Conservation (phyloP, 2,797 vertebrate species). For the Sphaeramia orbicularis region DNA sequence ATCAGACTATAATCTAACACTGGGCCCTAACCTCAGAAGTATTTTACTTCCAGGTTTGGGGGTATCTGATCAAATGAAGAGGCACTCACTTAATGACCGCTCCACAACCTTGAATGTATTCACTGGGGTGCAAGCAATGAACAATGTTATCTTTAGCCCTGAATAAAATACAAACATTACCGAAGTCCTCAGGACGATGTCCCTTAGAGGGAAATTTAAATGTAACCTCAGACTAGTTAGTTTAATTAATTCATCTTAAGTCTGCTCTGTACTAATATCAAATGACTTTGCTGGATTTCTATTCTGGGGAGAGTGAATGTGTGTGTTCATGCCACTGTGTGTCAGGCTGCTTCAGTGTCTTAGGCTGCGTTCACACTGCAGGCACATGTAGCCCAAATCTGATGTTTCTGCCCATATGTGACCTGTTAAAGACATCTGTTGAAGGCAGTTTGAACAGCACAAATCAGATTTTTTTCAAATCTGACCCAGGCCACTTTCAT, state of each 20-base stretch:
- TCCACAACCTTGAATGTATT: constrained; percentile 43
- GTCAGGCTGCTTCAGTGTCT: no score
- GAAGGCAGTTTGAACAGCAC: no score
- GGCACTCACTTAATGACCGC: constrained; percentile 29
- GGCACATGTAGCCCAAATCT: no score
- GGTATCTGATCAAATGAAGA: constrained; percentile 35
- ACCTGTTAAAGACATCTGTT: no score
- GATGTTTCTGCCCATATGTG: not conserved
- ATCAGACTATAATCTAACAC: not conserved
- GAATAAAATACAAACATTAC: constrained; percentile 46
- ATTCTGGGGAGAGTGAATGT: constrained; percentile 2
- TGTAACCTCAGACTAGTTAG: constrained; percentile 45
- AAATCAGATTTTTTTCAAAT: no score
- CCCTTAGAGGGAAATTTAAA: constrained; percentile 42
- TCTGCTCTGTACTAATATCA: constrained; percentile 50
- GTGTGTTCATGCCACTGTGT: constrained; percentile 2
- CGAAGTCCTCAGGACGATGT: constrained; percentile 29
- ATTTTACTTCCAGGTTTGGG: not conserved
- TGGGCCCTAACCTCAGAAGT: not conserved
- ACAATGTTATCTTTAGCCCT: constrained; percentile 45
- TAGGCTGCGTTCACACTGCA: no score
- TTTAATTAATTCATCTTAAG: constrained; percentile 61
- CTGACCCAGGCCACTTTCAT: no score
- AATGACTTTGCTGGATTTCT: constrained; percentile 55
- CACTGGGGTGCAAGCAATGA: constrained; percentile 25